These are phyloP conservation scores for Yponomeuta cagnagella DNA, from an alignment of 2,888 invertebrate species.

Conservation along the genomic window DNA sequence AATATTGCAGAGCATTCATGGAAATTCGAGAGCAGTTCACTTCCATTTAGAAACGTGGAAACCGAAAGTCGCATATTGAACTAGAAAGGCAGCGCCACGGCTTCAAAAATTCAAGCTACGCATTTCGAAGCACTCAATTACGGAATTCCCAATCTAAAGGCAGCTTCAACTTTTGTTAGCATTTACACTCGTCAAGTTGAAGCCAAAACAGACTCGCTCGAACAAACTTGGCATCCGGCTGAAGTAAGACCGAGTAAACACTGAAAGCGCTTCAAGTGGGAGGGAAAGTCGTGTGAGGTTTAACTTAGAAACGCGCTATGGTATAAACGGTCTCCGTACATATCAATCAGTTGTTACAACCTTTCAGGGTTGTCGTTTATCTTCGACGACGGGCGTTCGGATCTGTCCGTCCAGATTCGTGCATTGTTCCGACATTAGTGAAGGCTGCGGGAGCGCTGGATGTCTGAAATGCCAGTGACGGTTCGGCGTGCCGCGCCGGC, in stretches of 20 bases:
- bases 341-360: conserved; percentile 74
- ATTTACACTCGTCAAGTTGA: not conserved
- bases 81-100: not conserved
- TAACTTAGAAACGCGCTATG: conserved; percentile 45
- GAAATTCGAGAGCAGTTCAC: conserved; percentile 20
- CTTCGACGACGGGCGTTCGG: conserved; percentile 57
- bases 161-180: not conserved
- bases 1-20: conserved; percentile 21
- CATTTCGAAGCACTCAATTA: conserved; percentile 7
- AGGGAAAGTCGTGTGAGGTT: conserved; percentile 37
- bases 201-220: conserved; percentile 7
- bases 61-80: conserved; percentile 16
- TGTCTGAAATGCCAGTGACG: conserved; percentile 66
- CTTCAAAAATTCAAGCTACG: conserved; percentile 4
- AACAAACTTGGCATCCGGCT: conserved; percentile 6
- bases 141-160: not conserved
- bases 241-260: conserved; percentile 8
- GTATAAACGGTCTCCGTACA: conserved; percentile 67
- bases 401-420: conserved; percentile 70
- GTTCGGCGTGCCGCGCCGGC: conserved; percentile 28
- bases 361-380: conserved; percentile 71
- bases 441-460: conserved; percentile 62
- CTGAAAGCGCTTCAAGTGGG: not conserved
- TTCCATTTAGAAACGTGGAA: conserved; percentile 18
- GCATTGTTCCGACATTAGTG: conserved; percentile 72